Evolutionary conservation across 2,888 invertebrate species (phyloP).

Genomic region (Epinotia ramella): DNA sequence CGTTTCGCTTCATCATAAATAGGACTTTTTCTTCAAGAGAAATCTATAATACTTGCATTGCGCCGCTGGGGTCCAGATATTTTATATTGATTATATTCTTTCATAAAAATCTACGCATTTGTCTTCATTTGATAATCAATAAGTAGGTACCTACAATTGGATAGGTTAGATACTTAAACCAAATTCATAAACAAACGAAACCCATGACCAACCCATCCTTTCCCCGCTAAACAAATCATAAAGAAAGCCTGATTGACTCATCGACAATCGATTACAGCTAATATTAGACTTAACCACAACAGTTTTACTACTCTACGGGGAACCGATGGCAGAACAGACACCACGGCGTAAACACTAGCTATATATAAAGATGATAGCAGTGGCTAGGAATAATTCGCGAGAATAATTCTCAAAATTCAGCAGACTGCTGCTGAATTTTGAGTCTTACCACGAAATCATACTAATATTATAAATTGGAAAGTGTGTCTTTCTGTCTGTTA

Average conservation of each 20-base stretch:
- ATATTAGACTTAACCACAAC: conserved; percentile 39
- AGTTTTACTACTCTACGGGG: conserved; percentile 43
- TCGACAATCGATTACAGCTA: conserved; percentile 38
- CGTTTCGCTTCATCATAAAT: too few species aligned
- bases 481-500: too few species aligned
- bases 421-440: neutral
- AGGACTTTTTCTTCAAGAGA: neutral
- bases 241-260: conserved; percentile 44
- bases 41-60: neutral
- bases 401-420: too few species aligned
- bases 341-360: conserved; percentile 40
- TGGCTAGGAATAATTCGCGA: conserved; percentile 25
- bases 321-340: conserved; percentile 33
- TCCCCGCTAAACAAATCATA: conserved; percentile 26
- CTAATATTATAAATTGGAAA: neutral
- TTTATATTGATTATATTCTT: neutral
- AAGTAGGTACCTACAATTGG: neutral
- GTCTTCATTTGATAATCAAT: neutral
- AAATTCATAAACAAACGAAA: neutral
- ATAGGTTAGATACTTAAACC: neutral
- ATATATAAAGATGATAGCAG: conserved; percentile 39
- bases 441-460: neutral
- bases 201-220: conserved; percentile 4
- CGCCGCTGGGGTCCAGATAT: neutral
- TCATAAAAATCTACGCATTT: neutral